Base-by-base conservation (phyloP, 1,140 invertebrate genomes). In the Ceratoteleas bidentatus region DNA sequence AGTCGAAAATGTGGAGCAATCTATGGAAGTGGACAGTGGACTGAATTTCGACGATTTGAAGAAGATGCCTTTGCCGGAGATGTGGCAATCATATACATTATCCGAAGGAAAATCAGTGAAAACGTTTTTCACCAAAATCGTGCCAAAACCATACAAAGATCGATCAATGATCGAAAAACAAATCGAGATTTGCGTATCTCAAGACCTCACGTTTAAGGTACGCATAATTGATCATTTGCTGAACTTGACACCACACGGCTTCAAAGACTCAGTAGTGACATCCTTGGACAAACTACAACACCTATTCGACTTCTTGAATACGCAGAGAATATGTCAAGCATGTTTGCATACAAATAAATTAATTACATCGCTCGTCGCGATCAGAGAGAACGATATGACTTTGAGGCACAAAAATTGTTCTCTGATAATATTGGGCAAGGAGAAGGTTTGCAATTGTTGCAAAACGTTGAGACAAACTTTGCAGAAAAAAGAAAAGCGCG, bases 1-100 rank as follows among this genome's bases (percentile, higher is more conserved):
- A 24, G 4, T 24, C 24, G 24, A 24, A 24, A 24, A 24, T 24
- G 24, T 4, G 24, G 24, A 24, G 4, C 24, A 24, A 4, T 4
- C 24, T 24, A 4, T 24, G 24, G 24, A 24, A 24, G 24, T 24
- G 4, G n/a, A 43, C 0, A 9, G 8, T 43, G 40, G 8, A 43
- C 40, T 10, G 2, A 43, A 43, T 2, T 58, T 58, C 15, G 65
- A 56, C 50, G 82, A 58, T 4, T 47, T 60, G 10, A 45, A 60
- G 6, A 34, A 64, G 10, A 14, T 64, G 4, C 36, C 15, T 6
- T 33, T 64, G 38, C 60, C 60, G 16, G 33, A 34, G 16, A 8
- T 36, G 13, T 64, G 60, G 60, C 60, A 64, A 3, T 34, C 5
- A 0, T 64, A 52, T 64, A 52, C 5, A 13, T 15, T 64, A 3